Evolutionary conservation across 2,888 invertebrate genomes (phyloP).

Genomic region (Lysandra coridon): DNA sequence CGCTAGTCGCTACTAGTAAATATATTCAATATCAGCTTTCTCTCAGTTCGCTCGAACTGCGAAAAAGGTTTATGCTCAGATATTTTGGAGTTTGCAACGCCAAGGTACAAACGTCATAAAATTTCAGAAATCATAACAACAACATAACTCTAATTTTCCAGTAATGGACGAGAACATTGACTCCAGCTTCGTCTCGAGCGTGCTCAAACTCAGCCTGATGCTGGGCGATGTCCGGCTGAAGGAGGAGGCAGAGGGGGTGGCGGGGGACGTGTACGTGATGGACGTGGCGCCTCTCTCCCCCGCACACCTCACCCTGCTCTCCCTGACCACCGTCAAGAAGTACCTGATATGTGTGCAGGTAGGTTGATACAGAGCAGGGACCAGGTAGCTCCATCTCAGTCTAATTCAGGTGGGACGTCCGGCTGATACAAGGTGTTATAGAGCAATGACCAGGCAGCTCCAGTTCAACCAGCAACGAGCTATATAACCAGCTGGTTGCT

Average conservation of each 20-base stretch:
- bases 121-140: background rate
- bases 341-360: conserved; percentile 89
- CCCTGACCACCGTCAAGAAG: conserved; percentile 88
- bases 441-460: too few species aligned
- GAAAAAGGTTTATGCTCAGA: too few species aligned
- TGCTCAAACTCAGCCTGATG: conserved; percentile 78
- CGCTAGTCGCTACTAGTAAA: too few species aligned
- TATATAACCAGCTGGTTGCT: too few species aligned
- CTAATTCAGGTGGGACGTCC: too few species aligned
- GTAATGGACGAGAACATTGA: conserved; percentile 10
- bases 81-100: too few species aligned
- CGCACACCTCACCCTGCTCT: conserved; percentile 89
- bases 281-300: conserved; percentile 89
- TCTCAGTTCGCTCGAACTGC: too few species aligned
- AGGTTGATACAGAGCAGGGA: conserved; percentile 32
- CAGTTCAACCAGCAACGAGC: too few species aligned
- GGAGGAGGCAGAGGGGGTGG: conserved; percentile 88
- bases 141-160: background rate
- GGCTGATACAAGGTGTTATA: too few species aligned
- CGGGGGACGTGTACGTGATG: conserved; percentile 89
- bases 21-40: too few species aligned
- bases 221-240: conserved; percentile 88
- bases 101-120: too few species aligned
- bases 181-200: background rate
- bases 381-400: too few species aligned